Evolutionary conservation across 2,113 vertebrate species (phyloP), one percentile per base, ranked within the genome.

Genomic region (Pterocles orientalis): DNA sequence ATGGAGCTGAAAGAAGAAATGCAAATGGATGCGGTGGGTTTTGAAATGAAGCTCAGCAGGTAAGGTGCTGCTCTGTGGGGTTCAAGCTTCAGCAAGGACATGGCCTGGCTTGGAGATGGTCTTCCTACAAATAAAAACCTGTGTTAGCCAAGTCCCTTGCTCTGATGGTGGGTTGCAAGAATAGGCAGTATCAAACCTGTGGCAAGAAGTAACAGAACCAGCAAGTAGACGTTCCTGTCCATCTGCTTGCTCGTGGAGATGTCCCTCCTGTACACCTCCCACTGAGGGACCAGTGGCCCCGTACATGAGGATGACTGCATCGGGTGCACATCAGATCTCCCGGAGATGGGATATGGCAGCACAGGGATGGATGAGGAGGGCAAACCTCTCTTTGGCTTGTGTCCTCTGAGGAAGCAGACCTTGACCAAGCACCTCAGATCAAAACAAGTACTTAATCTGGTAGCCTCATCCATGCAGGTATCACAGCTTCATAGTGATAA

Each of bases 201-300:
- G 7, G 21, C 21, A n/a, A 58, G 39, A 47, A 33, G 50, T 34
- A 66, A 29, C 45, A 56, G 60, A 70, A 56, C 2, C 56, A 56
- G 18, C 20, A 28, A 1, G 2, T 7, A 53, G 34, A 0, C 0
- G 0, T 36, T 79, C 62, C 47, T 84, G 25, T 26, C 53, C 19
- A 1, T 61, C 16, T 60, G 43, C 20, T 82, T 70, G n/a, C 62
- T 62, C 47, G 2, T 6, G 23, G 75, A 50, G 8, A 3, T 9
- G 5, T 60, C 71, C 45, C 39, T 69, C 19, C 76, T 3, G 1
- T 4, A 3, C 19, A 58, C 8, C 4, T 75, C 51, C 24, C 34
- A 8, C 86, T 28, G 53, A 68, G 48, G 33, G 11, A 47, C 28
- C 1, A 1, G 29, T 41, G 77, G 29, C 36, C 56, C 61, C 1